Conservation (phyloP, 2,113 vertebrate species). For the Herpetotheres cachinnans region DNA sequence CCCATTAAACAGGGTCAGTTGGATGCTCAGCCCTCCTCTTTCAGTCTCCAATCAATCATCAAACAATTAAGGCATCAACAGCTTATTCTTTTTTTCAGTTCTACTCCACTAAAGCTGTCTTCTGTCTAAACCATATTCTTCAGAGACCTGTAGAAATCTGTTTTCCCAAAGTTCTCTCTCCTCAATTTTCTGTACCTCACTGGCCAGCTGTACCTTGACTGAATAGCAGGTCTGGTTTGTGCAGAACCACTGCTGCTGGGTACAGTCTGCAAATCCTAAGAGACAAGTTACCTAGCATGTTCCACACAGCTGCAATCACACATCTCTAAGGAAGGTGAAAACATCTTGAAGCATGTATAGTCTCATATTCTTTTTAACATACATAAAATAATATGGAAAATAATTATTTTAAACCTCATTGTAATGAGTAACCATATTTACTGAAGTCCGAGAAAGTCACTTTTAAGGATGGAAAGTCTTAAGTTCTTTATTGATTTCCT, state of each 20-base stretch:
- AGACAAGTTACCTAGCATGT: background rate
- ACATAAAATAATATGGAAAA: background rate
- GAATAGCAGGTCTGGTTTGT: background rate
- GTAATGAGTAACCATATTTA: background rate
- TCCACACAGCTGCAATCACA: background rate
- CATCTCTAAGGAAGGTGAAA: background rate
- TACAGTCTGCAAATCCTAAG: background rate
- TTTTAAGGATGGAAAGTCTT: background rate
- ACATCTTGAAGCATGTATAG: background rate
- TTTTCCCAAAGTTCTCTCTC: background rate
- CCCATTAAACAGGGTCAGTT: background rate
- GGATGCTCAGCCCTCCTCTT: background rate
- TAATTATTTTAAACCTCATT: background rate
- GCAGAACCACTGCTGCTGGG: background rate
- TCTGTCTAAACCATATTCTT: background rate
- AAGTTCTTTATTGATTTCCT: background rate
- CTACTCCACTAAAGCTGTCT: background rate
- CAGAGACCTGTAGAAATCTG: background rate
- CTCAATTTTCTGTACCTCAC: background rate
- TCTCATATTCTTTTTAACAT: background rate
- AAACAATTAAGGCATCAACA: background rate
- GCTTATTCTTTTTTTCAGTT: background rate
- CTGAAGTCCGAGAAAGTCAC: background rate
- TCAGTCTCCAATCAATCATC: background rate
- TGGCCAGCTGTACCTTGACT: background rate